Evolutionary conservation across 1,140 invertebrate genomes (phyloP).

Genomic region (Zaprionus inermis): DNA sequence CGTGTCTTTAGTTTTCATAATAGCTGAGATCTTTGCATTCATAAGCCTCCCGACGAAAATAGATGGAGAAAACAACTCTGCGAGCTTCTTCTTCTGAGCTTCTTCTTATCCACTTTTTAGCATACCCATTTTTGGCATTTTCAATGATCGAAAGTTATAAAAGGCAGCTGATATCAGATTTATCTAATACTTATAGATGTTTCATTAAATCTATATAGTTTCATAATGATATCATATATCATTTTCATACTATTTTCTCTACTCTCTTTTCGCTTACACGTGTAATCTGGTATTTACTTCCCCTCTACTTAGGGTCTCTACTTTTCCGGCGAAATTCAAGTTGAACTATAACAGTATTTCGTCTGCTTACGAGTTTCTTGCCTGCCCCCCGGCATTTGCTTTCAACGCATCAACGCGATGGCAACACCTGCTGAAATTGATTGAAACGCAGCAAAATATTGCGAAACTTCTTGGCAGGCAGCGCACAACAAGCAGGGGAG

Average conservation of each 20-base stretch:
- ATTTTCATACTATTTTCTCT: not conserved
- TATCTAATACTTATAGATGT: not conserved
- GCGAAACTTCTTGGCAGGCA: constrained; percentile 53
- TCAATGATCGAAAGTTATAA: no score
- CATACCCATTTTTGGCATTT: no score
- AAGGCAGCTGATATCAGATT: not conserved
- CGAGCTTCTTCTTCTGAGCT: no score
- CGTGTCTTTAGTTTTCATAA: no score
- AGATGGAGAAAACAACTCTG: no score
- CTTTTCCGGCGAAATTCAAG: not conserved
- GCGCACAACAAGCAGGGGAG: not conserved
- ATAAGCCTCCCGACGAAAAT: no score
- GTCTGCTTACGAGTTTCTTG: no score
- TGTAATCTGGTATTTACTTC: not conserved
- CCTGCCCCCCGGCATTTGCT: not conserved
- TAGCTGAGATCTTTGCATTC: no score
- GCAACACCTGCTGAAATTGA: constrained; percentile 65
- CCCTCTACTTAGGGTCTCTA: not conserved
- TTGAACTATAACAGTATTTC: not conserved
- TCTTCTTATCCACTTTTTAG: no score
- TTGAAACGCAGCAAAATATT: constrained; percentile 69
- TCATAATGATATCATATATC: not conserved
- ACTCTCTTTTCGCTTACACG: not conserved
- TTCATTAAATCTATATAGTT: not conserved
- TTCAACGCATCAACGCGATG: constrained; percentile 31